These are phyloP conservation scores for Oscheius myriophilus DNA, from an alignment of 2,888 invertebrate genomes.

Conservation along the genomic window DNA sequence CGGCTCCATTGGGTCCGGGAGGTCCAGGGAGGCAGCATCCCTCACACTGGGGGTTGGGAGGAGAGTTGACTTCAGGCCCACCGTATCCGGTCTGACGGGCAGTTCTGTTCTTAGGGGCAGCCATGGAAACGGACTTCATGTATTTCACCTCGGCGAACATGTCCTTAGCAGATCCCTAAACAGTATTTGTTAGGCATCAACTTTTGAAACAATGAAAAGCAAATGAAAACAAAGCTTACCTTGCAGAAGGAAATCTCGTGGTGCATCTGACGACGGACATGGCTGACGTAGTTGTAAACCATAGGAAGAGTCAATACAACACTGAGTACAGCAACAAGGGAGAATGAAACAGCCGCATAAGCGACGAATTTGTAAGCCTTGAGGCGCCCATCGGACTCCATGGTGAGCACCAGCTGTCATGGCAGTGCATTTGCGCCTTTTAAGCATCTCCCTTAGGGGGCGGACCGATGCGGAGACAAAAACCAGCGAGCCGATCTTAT, in stretches of 20 bases:
- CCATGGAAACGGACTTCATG: slow-evolving; percentile 56
- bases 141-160: slow-evolving; percentile 65
- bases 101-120: slow-evolving; percentile 59
- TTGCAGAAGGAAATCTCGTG: slow-evolving; percentile 55
- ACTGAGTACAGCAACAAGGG: slow-evolving; percentile 58
- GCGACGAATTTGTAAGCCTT: slow-evolving; percentile 65
- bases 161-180: slow-evolving; percentile 67
- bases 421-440: slow-evolving; percentile 13
- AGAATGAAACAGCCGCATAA: slow-evolving; percentile 61
- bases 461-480: slow-evolving; percentile 24
- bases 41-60: slow-evolving; percentile 54
- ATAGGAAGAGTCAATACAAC: slow-evolving; percentile 61
- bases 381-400: slow-evolving; percentile 54
- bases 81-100: slow-evolving; percentile 59
- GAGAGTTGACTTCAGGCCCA: slow-evolving; percentile 50
- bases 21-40: slow-evolving; percentile 63
- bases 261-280: slow-evolving; percentile 51
- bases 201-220: slow-evolving; percentile 1
- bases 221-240: slow-evolving; percentile 27
- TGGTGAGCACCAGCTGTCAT: slow-evolving; percentile 27
- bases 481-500: slow-evolving; percentile 28
- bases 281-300: slow-evolving; percentile 58
- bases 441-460: slow-evolving; percentile 22
- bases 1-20: slow-evolving; percentile 65
- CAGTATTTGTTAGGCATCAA: neutral